Conservation (phyloP, 2,888 invertebrate genomes). For the Lissonota sp. region DNA sequence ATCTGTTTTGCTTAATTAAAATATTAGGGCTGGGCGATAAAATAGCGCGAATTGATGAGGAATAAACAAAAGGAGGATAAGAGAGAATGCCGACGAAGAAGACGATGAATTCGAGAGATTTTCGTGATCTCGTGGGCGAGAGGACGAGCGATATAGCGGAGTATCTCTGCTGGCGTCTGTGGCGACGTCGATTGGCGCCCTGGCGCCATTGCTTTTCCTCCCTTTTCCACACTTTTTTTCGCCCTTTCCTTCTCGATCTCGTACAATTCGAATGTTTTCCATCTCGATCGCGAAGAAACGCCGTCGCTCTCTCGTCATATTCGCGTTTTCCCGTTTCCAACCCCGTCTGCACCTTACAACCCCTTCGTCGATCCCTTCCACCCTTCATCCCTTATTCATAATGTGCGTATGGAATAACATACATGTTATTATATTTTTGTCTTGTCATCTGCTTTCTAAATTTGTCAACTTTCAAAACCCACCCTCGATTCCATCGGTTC, state of each 20-base stretch:
- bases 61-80: not conserved
- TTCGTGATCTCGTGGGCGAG: constrained; percentile 26
- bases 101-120: constrained; percentile 28
- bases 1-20: too few relatives aligned
- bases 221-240: constrained; percentile 26
- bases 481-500: not conserved
- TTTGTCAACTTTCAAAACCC: too few relatives aligned
- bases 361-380: not conserved
- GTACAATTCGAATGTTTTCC: constrained; percentile 47
- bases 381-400: too few relatives aligned
- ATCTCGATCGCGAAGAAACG: constrained; percentile 27
- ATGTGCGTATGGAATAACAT: too few relatives aligned
- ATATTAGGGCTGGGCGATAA: not conserved
- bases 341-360: too few relatives aligned
- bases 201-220: constrained; percentile 72
- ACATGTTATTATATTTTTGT: too few relatives aligned
- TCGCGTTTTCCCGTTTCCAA: not conserved
- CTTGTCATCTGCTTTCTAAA: not conserved
- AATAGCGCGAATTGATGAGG: not conserved
- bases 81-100: constrained; percentile 13
- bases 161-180: constrained; percentile 69
- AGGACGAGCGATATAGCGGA: constrained; percentile 43
- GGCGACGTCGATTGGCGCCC: constrained; percentile 73
- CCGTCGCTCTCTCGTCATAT: constrained; percentile 60
- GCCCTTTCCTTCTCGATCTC: constrained; percentile 46